Conservation (phyloP, 2,113 vertebrate genomes). For the Ptychochromis oligacanthus region DNA sequence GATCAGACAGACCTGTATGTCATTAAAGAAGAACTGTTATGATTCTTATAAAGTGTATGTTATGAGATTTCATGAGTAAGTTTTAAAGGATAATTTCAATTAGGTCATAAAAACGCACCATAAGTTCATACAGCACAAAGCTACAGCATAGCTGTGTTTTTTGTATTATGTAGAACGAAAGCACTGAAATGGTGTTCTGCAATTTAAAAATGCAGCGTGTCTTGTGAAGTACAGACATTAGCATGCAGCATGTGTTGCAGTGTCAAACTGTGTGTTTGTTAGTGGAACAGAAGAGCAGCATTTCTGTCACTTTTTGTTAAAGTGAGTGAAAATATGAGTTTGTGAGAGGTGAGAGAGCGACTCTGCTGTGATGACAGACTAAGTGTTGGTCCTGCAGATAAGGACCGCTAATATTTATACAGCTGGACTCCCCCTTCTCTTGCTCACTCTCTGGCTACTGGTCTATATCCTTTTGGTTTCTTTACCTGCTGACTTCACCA, state of each 20-base stretch:
- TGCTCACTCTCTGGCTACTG: neutral
- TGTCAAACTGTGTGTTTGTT: neutral
- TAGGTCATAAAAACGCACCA: neutral
- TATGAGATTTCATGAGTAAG: neutral
- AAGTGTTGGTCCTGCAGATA: conserved; percentile 46
- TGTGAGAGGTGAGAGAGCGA: neutral
- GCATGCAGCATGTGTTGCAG: neutral
- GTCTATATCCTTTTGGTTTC: conserved; percentile 7
- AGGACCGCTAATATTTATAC: conserved; percentile 57
- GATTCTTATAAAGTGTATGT: no score
- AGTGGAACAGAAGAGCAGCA: neutral
- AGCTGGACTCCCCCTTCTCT: conserved; percentile 47
- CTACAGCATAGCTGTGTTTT: neutral
- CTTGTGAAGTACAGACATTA: neutral
- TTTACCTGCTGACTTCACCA: neutral
- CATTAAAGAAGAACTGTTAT: neutral
- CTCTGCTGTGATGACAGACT: conserved; percentile 4
- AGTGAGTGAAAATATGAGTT: neutral
- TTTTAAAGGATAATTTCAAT: neutral
- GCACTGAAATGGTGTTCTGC: neutral
- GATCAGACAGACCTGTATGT: neutral
- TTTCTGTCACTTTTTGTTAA: neutral
- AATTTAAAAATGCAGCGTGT: neutral
- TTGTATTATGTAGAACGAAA: neutral
- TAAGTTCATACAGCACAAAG: neutral